These are phyloP conservation scores for Agriopis leucophaearia DNA, from an alignment of 2,888 invertebrate genomes.

Conservation along the genomic window DNA sequence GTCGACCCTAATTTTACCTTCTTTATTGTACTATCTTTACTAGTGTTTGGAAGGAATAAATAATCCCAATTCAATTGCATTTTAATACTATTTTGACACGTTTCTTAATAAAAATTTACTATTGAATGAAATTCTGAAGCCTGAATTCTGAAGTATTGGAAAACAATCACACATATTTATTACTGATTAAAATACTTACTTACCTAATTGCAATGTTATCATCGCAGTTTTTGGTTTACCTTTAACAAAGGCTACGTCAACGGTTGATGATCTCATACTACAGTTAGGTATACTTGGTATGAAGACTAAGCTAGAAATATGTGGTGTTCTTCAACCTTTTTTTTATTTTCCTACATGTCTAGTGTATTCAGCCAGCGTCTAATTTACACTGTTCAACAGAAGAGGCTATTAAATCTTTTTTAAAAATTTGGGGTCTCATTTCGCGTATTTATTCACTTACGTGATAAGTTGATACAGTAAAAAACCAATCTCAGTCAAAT, in stretches of 20 bases:
- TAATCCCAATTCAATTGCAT: no score
- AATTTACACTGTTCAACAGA: no score
- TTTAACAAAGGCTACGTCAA: constrained; percentile 37
- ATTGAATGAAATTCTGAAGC: no score
- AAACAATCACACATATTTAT: background rate
- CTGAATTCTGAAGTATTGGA: background rate
- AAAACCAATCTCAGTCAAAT: background rate
- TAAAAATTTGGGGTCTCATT: no score
- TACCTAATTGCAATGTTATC: constrained; percentile 6
- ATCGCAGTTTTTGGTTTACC: constrained; percentile 30
- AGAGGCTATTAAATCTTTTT: no score
- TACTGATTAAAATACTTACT: background rate
- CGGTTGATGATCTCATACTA: constrained; percentile 42
- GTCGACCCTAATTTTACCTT: no score
- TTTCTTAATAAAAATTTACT: no score
- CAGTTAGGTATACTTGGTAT: constrained; percentile 24
- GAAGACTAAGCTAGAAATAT: constrained; percentile 14
- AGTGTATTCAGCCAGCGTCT: background rate
- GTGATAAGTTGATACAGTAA: background rate
- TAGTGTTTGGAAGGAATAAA: no score
- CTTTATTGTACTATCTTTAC: no score
- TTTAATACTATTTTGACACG: no score
- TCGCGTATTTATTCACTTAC: background rate
- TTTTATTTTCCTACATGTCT: background rate
- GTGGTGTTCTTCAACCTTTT: background rate